Conservation (phyloP, 2,888 invertebrate species). For the Lithodes maja region DNA sequence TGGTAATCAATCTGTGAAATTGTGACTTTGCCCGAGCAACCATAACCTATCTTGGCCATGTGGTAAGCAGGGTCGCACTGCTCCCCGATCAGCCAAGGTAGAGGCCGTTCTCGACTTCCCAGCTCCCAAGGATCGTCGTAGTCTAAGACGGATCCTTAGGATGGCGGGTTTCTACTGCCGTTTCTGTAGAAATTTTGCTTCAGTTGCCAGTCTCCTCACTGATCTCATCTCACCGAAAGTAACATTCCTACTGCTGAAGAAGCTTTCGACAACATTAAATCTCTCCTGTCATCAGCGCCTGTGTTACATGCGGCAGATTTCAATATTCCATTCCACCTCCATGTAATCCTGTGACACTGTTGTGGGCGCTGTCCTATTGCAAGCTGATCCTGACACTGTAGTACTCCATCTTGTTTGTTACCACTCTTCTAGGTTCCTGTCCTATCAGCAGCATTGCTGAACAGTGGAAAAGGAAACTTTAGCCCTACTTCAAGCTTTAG, state of each 20-base stretch:
- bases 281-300: too few relatives aligned
- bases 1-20: not conserved
- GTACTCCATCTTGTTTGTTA: not conserved
- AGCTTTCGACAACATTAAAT: too few relatives aligned
- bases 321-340: not conserved
- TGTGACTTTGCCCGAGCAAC: too few relatives aligned
- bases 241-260: too few relatives aligned
- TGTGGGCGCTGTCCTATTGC: not conserved
- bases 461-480: constrained; percentile 9
- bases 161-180: constrained; percentile 10
- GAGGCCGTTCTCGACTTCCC: not conserved
- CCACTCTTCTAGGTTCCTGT: not conserved
- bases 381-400: not conserved
- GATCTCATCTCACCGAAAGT: not conserved
- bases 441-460: not conserved
- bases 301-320: not conserved
- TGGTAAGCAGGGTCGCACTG: not conserved
- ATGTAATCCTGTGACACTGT: not conserved
- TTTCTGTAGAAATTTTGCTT: not conserved
- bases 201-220: not conserved
- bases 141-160: constrained; percentile 9
- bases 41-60: constrained; percentile 27
- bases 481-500: not conserved
- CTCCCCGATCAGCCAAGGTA: not conserved
- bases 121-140: not conserved